Conservation (phyloP, 2,113 vertebrate genomes). For the Trogon surrucura region DNA sequence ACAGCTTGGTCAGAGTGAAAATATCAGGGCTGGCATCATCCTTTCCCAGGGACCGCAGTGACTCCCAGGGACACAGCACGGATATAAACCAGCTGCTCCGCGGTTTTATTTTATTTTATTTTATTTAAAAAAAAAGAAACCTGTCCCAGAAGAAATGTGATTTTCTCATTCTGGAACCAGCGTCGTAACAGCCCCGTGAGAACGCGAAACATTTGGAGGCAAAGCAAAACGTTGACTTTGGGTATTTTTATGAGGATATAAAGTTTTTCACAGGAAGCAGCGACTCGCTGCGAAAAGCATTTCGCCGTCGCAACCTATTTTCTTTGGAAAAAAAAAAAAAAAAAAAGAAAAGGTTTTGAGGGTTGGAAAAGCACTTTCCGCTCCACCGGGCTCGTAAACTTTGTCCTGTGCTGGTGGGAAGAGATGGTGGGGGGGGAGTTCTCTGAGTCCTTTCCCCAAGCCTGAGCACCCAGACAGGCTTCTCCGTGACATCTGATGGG, state of each 20-base stretch:
- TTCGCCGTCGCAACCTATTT: not conserved
- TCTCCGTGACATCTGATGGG: not conserved
- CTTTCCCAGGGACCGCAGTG: too few species aligned
- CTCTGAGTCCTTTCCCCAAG: accelerated
- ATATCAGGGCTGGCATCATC: too few species aligned
- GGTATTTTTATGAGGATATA: conserved; percentile 35
- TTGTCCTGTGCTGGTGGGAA: not conserved
- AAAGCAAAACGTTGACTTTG: not conserved
- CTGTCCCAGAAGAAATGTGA: not conserved
- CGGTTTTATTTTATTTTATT: too few species aligned
- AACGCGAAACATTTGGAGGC: not conserved
- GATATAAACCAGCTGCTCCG: not conserved
- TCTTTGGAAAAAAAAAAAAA: not conserved
- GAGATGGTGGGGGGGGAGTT: not conserved
- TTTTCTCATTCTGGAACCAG: not conserved
- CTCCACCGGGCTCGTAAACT: conserved; percentile 7
- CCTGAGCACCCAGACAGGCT: not conserved
- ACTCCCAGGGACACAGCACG: too few species aligned
- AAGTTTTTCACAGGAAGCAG: conserved; percentile 34
- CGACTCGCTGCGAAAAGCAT: not conserved
- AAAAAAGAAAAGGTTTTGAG: not conserved
- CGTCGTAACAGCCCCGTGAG: not conserved
- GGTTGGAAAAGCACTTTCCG: not conserved
- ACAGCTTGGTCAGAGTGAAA: too few species aligned
- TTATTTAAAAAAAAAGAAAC: not conserved